Evolutionary conservation across 2,888 invertebrate species (phyloP).

Genomic region (Antitype chi): DNA sequence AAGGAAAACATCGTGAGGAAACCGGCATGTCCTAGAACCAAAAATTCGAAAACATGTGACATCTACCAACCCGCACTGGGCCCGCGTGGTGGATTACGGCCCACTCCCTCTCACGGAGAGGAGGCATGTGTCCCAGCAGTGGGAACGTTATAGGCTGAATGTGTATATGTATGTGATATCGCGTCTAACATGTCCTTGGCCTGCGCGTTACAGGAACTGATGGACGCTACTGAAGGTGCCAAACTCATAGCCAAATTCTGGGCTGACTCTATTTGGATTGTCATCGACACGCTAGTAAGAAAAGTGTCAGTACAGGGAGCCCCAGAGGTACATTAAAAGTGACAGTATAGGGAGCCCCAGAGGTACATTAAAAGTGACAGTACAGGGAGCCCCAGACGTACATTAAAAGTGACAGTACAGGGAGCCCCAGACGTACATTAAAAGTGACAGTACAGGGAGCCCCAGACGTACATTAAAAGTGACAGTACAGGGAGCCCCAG

Average conservation of each 20-base stretch:
- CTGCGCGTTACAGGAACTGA: neutral
- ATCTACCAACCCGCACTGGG: no score
- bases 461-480: neutral
- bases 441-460: neutral
- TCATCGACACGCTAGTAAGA: neutral
- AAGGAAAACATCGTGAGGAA: no score
- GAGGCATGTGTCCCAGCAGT: no score
- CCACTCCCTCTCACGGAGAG: no score
- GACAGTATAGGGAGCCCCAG: neutral
- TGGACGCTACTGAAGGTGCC: neutral
- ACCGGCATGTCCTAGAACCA: no score
- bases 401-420: neutral
- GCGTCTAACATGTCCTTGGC: neutral
- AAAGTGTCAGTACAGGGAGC: neutral
- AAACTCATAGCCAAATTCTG: neutral
- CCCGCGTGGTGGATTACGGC: no score
- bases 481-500: neutral
- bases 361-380: neutral
- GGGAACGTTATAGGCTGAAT: no score
- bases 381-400: neutral
- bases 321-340: neutral
- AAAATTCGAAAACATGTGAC: no score
- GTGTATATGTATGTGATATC: no score
- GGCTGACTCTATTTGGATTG: neutral
- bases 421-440: neutral